A percentile compares a stretch with the other conserved stretches of the same genome.
Conservation (phyloP, 2,888 invertebrate genomes). For the Eupithecia centaureata region DNA sequence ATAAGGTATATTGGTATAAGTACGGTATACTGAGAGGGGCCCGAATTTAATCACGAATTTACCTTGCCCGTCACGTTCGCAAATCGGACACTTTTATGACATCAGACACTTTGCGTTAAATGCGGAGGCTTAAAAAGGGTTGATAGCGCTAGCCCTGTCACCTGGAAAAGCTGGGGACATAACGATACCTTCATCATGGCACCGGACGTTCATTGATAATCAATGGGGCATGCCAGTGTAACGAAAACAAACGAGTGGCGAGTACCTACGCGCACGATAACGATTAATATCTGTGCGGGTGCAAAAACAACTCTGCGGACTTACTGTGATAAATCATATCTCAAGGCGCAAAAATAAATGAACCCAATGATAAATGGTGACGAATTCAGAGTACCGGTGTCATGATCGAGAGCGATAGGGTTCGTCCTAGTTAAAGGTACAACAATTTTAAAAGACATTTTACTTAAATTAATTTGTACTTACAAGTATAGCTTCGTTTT, state of each 20-base stretch:
- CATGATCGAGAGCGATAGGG: conserved; percentile 71
- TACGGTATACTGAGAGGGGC: conserved; percentile 51
- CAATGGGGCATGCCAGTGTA: conserved; percentile 80
- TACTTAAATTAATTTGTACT: not conserved
- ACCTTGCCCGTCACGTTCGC: conserved; percentile 76
- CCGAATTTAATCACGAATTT: conserved; percentile 75
- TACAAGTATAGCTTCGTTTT: not conserved
- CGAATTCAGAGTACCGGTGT: conserved; percentile 65
- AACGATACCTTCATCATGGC: conserved; percentile 79
- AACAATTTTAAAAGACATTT: not conserved
- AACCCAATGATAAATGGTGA: conserved; percentile 82
- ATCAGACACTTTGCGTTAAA: conserved; percentile 80
- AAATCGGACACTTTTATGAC: conserved; percentile 83
- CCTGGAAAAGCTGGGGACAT: conserved; percentile 78
- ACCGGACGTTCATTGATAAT: conserved; percentile 83
- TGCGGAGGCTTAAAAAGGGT: conserved; percentile 83
- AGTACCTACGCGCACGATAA: conserved; percentile 73
- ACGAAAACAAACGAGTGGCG: conserved; percentile 83
- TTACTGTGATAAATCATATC: conserved; percentile 82
- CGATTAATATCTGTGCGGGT: conserved; percentile 82
- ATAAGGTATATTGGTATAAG: conserved; percentile 1
- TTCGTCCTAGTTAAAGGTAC: too few relatives aligned
- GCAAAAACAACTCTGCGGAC: conserved; percentile 81
- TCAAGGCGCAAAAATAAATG: conserved; percentile 83
- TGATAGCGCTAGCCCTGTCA: conserved; percentile 80